Conservation (phyloP, 2,888 invertebrate genomes). For the Rugalucina vietnamica region DNA sequence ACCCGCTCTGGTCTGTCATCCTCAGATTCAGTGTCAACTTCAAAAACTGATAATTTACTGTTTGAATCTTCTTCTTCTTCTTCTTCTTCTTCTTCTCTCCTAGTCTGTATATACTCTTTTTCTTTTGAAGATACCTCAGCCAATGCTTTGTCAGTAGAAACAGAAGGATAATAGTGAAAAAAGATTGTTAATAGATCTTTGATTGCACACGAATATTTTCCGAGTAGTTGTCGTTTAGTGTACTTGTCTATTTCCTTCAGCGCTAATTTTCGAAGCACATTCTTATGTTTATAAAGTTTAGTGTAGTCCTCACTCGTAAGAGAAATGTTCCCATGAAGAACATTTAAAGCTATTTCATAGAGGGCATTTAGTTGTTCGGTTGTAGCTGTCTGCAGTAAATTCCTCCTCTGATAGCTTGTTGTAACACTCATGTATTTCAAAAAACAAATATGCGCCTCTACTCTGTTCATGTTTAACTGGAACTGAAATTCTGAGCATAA, state of each 20-base stretch:
- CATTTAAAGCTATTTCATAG: not conserved
- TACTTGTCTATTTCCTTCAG: not conserved
- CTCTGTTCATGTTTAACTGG: not conserved
- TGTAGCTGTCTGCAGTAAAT: not conserved
- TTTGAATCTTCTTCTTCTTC: not conserved
- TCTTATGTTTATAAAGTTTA: not conserved
- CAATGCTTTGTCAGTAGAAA: too few species aligned
- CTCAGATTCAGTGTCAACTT: not conserved
- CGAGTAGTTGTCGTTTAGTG: not conserved
- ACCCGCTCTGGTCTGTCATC: not conserved
- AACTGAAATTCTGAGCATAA: not conserved
- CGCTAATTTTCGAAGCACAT: not conserved
- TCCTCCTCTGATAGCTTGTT: not conserved
- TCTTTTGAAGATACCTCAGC: too few species aligned
- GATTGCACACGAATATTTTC: not conserved
- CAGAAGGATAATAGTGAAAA: not conserved
- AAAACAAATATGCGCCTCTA: not conserved
- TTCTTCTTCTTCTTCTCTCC: not conserved
- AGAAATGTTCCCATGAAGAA: not conserved
- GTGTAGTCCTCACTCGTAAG: not conserved
- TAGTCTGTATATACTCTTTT: too few species aligned
- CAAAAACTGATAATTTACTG: not conserved
- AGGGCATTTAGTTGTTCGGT: not conserved
- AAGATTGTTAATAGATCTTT: not conserved
- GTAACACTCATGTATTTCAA: not conserved